Evolutionary conservation across 2,113 vertebrate genomes (phyloP).

Genomic region (Cynopterus brachyotis): DNA sequence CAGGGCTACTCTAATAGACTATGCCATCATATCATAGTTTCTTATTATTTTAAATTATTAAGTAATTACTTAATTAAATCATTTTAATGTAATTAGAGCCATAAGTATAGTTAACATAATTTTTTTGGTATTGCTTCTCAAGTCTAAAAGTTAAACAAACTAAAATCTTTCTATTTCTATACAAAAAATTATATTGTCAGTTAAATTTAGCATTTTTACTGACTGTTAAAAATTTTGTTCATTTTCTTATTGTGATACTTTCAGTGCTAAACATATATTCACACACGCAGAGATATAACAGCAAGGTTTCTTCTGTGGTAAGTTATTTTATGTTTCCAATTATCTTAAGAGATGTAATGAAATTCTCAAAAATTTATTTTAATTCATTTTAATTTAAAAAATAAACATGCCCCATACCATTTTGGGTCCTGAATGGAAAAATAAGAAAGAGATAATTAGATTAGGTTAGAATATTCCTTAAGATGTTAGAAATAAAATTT

Average conservation of each 20-base stretch:
- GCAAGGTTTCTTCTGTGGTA: not conserved
- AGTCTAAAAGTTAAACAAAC: conserved; percentile 35
- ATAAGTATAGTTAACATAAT: not conserved
- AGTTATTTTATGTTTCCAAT: conserved; percentile 44
- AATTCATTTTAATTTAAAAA: conserved; percentile 54
- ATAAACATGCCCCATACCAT: not conserved
- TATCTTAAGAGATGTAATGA: conserved; percentile 44
- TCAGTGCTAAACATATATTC: not conserved
- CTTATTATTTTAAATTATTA: conserved; percentile 46
- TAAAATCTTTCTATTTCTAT: conserved; percentile 4
- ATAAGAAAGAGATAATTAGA: conserved; percentile 10
- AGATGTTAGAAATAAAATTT: conserved; percentile 6
- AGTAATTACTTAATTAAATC: conserved; percentile 49
- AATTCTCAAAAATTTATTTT: conserved; percentile 48
- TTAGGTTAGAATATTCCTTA: not conserved
- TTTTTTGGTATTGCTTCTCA: not conserved
- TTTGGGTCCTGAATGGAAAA: not conserved
- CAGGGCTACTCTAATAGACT: not conserved
- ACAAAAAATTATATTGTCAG: not conserved
- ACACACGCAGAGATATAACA: not conserved
- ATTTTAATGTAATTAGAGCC: conserved; percentile 25
- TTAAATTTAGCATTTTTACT: conserved; percentile 17
- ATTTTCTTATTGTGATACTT: not conserved
- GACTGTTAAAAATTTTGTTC: not conserved
- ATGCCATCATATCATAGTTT: not conserved